These are phyloP conservation scores for Drosophila merina DNA, from an alignment of 2,888 invertebrate genomes.

Conservation along the genomic window DNA sequence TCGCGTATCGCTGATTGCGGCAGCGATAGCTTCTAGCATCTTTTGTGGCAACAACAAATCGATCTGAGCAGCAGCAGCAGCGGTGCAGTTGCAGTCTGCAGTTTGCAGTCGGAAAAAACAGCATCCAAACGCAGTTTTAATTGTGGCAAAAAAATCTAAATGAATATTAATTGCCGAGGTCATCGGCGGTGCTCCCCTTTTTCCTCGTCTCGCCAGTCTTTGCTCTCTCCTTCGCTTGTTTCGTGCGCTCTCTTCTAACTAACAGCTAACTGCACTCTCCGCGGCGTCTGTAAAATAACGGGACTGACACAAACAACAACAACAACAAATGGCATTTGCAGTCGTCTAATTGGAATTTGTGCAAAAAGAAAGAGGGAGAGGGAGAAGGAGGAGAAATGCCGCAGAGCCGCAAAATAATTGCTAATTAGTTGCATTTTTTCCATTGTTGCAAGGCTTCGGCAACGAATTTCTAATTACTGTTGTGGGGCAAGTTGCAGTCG, in stretches of 20 bases:
- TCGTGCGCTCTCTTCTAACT: conserved; percentile 8
- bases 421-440: conserved; percentile 65
- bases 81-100: conserved; percentile 4
- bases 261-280: conserved; percentile 24
- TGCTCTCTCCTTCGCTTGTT: neutral
- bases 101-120: conserved; percentile 1
- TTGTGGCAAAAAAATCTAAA: conserved; percentile 59
- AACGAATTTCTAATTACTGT: conserved; percentile 70
- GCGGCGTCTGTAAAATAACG: conserved; percentile 64
- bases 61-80: conserved; percentile 12
- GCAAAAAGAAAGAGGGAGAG: conserved; percentile 48
- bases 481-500: conserved; percentile 39
- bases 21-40: neutral
- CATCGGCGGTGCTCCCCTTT: conserved; percentile 34
- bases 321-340: conserved; percentile 63
- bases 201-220: neutral
- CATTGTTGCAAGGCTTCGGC: conserved; percentile 66
- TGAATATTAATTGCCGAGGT: conserved; percentile 76
- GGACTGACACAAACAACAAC: conserved; percentile 54
- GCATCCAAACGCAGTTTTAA: conserved; percentile 35
- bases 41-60: conserved; percentile 43
- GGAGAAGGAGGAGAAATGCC: conserved; percentile 50
- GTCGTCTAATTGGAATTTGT: conserved; percentile 71
- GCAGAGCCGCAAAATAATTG: conserved; percentile 66
- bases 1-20: neutral